Conservation (phyloP, 2,888 invertebrate species). For the Synergus gifuensis region DNA sequence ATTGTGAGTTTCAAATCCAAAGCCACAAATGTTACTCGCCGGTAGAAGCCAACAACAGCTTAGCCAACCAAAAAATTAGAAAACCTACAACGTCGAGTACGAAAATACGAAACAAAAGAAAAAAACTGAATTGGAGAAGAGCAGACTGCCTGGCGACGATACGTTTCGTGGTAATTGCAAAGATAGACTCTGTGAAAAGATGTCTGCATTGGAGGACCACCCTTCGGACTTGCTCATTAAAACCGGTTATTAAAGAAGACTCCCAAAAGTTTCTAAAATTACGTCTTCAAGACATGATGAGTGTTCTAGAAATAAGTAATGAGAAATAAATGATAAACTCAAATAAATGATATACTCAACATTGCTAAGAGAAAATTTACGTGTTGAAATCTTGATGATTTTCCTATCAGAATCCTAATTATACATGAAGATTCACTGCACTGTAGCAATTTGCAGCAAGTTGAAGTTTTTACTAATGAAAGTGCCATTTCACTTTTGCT, state of each 20-base stretch:
- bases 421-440: background rate
- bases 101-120: background rate
- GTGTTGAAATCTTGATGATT: background rate
- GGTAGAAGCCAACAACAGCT: slow-evolving; percentile 4
- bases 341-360: background rate
- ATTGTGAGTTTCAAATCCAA: slow-evolving; percentile 58
- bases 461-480: background rate
- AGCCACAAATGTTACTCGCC: slow-evolving; percentile 8
- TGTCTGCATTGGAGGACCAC: slow-evolving; percentile 17
- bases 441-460: no score
- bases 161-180: slow-evolving; percentile 26
- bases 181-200: background rate
- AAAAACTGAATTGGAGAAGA: background rate
- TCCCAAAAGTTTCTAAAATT: background rate
- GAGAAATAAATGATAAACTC: background rate
- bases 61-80: slow-evolving; percentile 27
- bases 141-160: background rate
- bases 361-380: background rate
- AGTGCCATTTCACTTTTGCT: background rate
- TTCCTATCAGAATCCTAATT: background rate
- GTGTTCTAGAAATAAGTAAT: background rate
- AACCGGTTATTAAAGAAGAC: background rate
- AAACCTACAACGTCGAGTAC: slow-evolving; percentile 19
- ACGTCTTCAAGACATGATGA: background rate
- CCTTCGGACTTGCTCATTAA: background rate